Conservation (phyloP, 2,888 invertebrate species). For the Eupithecia tripunctaria region DNA sequence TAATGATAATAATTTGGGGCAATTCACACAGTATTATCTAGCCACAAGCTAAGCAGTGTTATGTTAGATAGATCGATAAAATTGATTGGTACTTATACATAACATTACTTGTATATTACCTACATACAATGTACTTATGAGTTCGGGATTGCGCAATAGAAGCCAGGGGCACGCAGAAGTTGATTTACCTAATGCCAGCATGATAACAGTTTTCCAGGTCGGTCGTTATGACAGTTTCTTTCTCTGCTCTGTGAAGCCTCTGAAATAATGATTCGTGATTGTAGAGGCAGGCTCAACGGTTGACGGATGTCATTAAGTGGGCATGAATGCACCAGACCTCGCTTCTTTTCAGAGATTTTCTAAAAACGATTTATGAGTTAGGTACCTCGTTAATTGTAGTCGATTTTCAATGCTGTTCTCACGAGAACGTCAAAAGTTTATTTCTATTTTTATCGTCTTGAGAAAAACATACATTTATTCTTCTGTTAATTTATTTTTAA, state of each 20-base stretch:
- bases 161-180: not conserved
- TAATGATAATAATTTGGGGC: too few species aligned
- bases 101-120: too few species aligned
- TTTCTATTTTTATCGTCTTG: not conserved
- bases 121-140: not conserved
- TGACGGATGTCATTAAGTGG: conserved; percentile 34
- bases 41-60: too few species aligned
- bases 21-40: too few species aligned
- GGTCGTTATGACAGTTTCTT: conserved; percentile 35
- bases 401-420: not conserved
- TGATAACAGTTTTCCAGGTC: conserved; percentile 6
- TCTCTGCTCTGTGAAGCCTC: conserved; percentile 30
- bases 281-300: conserved; percentile 7
- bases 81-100: too few species aligned
- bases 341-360: conserved; percentile 18
- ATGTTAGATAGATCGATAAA: too few species aligned
- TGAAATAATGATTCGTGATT: conserved; percentile 30
- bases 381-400: not conserved
- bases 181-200: not conserved
- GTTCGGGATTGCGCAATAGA: not conserved
- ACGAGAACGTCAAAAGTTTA: not conserved
- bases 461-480: not conserved
- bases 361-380: not conserved
- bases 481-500: not conserved
- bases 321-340: conserved; percentile 19